These are phyloP conservation scores for Cichlasoma orientale DNA, from an alignment of 2,797 vertebrate genomes.

Conservation along the genomic window DNA sequence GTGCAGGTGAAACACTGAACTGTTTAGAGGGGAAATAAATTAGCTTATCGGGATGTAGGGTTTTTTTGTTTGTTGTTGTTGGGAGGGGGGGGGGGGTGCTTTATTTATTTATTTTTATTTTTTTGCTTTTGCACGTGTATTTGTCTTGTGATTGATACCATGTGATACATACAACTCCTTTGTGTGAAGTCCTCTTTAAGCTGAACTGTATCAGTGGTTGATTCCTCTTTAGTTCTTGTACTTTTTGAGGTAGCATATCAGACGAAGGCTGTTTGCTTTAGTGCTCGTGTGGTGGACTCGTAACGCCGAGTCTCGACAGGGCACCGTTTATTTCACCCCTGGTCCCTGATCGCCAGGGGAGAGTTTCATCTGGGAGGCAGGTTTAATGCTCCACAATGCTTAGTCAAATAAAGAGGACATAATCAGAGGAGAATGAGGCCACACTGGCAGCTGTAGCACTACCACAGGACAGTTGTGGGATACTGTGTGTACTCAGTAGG, in stretches of 20 bases:
- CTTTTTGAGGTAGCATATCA: constrained; percentile 27
- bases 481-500: constrained; percentile 13
- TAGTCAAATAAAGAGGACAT: not conserved
- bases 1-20: constrained; percentile 41
- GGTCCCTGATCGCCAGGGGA: not conserved
- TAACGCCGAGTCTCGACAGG: constrained; percentile 8
- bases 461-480: constrained; percentile 26
- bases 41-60: constrained; percentile 19
- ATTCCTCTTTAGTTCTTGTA: constrained; percentile 13
- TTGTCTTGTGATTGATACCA: constrained; percentile 62
- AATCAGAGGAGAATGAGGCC: constrained; percentile 15
- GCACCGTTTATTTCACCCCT: not conserved
- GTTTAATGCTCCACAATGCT: constrained; percentile 3
- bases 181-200: constrained; percentile 43
- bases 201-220: constrained; percentile 43
- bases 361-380: not conserved
- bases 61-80: not conserved
- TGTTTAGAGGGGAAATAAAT: constrained; percentile 13
- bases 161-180: constrained; percentile 51
- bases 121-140: constrained; percentile 56
- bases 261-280: constrained; percentile 27
- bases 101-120: not conserved
- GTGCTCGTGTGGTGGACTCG: constrained; percentile 13
- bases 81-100: too few species aligned
- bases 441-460: constrained; percentile 50